Conservation (phyloP, 92 coral and sea anemone genomes). For the Zoanthus solanderi region DNA sequence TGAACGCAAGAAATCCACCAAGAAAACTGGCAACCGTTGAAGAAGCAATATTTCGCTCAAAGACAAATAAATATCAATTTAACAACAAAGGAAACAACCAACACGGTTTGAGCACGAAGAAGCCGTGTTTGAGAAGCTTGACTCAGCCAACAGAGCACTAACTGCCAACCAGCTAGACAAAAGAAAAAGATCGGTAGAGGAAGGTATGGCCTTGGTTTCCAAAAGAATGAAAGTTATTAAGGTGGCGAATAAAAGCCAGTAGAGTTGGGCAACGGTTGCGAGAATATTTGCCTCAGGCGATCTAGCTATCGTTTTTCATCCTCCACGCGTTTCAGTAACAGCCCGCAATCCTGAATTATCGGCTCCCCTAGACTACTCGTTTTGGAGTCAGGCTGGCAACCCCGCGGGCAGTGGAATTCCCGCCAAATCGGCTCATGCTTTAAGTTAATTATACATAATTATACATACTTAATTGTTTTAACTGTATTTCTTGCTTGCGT, state of each 20-base stretch:
- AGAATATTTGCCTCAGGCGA: slow-evolving; percentile 32
- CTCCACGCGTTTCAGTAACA: background rate
- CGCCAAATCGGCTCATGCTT: background rate
- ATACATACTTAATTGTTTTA: background rate
- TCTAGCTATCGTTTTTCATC: background rate
- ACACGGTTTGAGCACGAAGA: background rate
- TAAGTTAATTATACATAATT: background rate
- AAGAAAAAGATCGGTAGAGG: slow-evolving; percentile 18
- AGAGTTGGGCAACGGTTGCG: slow-evolving; percentile 47
- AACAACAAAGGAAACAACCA: too few species aligned
- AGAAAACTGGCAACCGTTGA: too few species aligned
- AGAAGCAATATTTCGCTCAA: too few species aligned
- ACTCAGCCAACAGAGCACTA: background rate
- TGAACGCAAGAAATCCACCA: too few species aligned
- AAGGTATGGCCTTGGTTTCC: slow-evolving; percentile 41
- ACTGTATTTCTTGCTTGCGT: too few species aligned
- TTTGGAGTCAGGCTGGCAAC: background rate
- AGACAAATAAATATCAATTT: too few species aligned
- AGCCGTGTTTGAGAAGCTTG: slow-evolving; percentile 25
- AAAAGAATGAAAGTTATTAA: slow-evolving; percentile 37
- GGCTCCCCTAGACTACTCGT: background rate
- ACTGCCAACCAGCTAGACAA: background rate
- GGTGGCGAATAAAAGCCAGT: slow-evolving; percentile 36
- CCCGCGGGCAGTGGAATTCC: background rate
- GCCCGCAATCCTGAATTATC: background rate